Percentiles rank a stretch among this genome's conserved stretches.
These are phyloP conservation scores for Myopa testacea DNA, from an alignment of 2,888 invertebrate genomes.

Conservation along the genomic window DNA sequence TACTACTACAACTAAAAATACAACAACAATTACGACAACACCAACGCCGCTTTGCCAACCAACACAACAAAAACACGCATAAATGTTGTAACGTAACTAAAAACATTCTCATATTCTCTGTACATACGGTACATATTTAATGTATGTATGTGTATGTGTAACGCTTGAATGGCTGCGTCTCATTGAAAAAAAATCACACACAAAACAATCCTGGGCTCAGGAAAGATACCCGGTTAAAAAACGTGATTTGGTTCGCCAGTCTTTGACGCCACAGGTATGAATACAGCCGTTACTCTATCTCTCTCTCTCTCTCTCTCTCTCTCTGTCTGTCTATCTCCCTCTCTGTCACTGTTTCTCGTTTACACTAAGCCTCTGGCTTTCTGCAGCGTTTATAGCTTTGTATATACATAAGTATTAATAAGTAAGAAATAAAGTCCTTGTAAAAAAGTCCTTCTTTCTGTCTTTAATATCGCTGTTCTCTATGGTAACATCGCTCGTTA, in stretches of 20 bases:
- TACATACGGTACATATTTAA: neutral
- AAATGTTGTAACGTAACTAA: slow-evolving; percentile 40
- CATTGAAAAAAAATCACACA: slow-evolving; percentile 37
- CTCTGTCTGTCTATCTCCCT: neutral
- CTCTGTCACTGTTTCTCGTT: neutral
- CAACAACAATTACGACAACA: slow-evolving; percentile 6
- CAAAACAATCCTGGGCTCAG: slow-evolving; percentile 64
- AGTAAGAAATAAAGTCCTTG: no score
- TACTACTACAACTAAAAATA: slow-evolving; percentile 35
- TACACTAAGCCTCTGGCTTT: neutral
- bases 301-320: slow-evolving; percentile 21
- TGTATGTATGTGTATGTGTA: slow-evolving; percentile 24
- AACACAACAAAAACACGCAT: slow-evolving; percentile 27
- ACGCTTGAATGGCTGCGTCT: slow-evolving; percentile 15
- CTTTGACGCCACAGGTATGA: slow-evolving; percentile 62
- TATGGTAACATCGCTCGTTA: neutral
- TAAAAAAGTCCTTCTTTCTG: neutral
- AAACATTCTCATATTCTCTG: neutral
- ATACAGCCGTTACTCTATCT: slow-evolving; percentile 6
- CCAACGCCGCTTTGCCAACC: slow-evolving; percentile 18
- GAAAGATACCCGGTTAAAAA: slow-evolving; percentile 85
- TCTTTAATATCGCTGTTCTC: neutral
- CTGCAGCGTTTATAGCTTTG: neutral
- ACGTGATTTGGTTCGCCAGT: slow-evolving; percentile 81
- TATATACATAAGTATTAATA: no score